Base-by-base conservation (phyloP, 2,113 vertebrate genomes). In the Rhinopithecus roxellana region DNA sequence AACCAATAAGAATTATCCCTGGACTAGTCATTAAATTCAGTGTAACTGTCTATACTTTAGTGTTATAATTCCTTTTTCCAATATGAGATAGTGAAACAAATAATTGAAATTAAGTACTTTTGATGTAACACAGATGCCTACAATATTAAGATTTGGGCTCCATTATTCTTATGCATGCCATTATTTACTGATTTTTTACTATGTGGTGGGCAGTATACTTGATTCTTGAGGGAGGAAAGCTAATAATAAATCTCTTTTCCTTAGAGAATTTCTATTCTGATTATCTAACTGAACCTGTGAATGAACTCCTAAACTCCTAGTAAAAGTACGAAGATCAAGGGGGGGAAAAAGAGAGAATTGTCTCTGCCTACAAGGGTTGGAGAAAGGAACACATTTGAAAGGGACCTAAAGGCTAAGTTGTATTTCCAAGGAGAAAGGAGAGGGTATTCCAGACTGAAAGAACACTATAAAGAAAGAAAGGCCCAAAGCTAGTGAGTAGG, bases 231-330 rank as follows among this genome's bases (percentile, higher is more conserved):
- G 40, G 78, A 91, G 40, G 43, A 97, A 96, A 93, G 74, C 0
- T 55, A 57, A 1, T 25, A 70, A 50, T 23, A 48, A 67, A 43
- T 22, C 4, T 52, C 7, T 2, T 64, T 90, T 69, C 45, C 50
- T 89, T 89, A 27, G 52, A 93, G 18, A 94, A 91, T 89, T 86
- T 16, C 74, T 87, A 86, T 87, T 75, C 16, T 43, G 85, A 48
- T 67, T 90, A n/a, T 52, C 50, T 86, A 92, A 82, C 0, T 87
- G 30, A n/a, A 27, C 22, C 55, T 67, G 20, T 55, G 70, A 94
- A 50, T 59, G 69, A 77, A 57, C 70, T 13, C 77, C 23, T 88
- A 84, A 84, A 35, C 45, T 85, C 35, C 61, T 79, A 40, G 25
- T n/a, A 89, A 77, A 94, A 18, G 22, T 55, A 72, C 52, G 32